Evolutionary conservation across 2,113 vertebrate genomes (phyloP).

Genomic region (Hemichromis elongatus): DNA sequence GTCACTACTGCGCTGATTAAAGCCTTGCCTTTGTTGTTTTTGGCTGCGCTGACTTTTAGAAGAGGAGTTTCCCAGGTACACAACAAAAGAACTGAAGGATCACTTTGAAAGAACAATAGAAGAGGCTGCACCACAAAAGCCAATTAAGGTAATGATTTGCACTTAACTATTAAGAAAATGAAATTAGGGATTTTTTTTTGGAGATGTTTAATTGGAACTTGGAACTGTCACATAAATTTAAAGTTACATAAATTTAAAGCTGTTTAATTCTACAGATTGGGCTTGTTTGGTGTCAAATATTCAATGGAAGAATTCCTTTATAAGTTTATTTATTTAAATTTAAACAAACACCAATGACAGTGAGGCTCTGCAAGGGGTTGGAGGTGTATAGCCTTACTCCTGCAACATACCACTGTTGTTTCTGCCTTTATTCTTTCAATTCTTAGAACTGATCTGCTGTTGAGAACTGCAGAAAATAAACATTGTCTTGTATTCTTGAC

Average conservation of each 20-base stretch:
- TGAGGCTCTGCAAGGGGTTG: background rate
- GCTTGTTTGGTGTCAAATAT: background rate
- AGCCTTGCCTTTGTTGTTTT: background rate
- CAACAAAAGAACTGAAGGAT: conserved; percentile 85
- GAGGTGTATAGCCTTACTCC: background rate
- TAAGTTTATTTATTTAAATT: background rate
- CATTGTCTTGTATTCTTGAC: background rate
- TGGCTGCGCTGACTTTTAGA: conserved; percentile 62
- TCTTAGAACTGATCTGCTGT: background rate
- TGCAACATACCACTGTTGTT: background rate
- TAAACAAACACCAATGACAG: background rate
- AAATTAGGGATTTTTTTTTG: background rate
- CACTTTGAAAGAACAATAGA: conserved; percentile 89
- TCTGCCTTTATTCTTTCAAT: background rate
- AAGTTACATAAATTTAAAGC: background rate
- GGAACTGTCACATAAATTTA: background rate
- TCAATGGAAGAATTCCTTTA: background rate
- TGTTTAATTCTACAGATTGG: background rate
- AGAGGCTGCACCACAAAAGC: conserved; percentile 76
- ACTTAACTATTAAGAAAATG: background rate
- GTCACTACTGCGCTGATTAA: background rate
- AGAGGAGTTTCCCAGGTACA: conserved; percentile 83
- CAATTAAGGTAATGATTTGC: conserved; percentile 79
- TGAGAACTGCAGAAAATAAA: background rate
- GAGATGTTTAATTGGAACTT: background rate